Conservation (phyloP, 2,888 invertebrate genomes). For the Ecliptopera silaceata region DNA sequence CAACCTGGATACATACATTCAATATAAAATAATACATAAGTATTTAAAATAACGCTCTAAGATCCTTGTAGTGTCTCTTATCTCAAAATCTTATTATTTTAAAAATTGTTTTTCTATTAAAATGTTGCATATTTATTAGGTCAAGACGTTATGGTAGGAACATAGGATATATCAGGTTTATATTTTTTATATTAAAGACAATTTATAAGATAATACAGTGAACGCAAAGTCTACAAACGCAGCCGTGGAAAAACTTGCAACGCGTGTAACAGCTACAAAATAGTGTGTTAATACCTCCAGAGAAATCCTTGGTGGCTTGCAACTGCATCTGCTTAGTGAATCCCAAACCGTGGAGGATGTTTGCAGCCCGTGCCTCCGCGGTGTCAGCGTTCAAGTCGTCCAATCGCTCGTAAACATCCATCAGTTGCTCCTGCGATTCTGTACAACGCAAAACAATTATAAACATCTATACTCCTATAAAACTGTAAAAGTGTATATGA, state of each 20-base stretch:
- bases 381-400: slow-evolving; percentile 98
- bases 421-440: slow-evolving; percentile 96
- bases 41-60: too few relatives aligned
- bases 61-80: too few relatives aligned
- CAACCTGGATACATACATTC: slow-evolving; percentile 84
- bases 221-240: too few relatives aligned
- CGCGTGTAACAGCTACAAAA: background rate
- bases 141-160: too few relatives aligned
- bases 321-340: slow-evolving; percentile 94
- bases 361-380: slow-evolving; percentile 96
- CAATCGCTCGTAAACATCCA: slow-evolving; percentile 98
- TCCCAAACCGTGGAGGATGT: slow-evolving; percentile 97
- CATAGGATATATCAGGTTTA: too few relatives aligned
- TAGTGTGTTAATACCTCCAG: slow-evolving; percentile 82
- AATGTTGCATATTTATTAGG: too few relatives aligned
- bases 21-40: too few relatives aligned
- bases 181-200: too few relatives aligned
- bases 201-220: too few relatives aligned
- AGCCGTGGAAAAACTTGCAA: too few relatives aligned
- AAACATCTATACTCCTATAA: background rate
- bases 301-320: slow-evolving; percentile 93
- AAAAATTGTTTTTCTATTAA: too few relatives aligned
- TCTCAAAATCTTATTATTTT: too few relatives aligned
- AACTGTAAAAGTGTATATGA: background rate
- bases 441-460: slow-evolving; percentile 13